Base-by-base conservation (phyloP, 2,797 vertebrate genomes). In the Nothura maculosa region DNA sequence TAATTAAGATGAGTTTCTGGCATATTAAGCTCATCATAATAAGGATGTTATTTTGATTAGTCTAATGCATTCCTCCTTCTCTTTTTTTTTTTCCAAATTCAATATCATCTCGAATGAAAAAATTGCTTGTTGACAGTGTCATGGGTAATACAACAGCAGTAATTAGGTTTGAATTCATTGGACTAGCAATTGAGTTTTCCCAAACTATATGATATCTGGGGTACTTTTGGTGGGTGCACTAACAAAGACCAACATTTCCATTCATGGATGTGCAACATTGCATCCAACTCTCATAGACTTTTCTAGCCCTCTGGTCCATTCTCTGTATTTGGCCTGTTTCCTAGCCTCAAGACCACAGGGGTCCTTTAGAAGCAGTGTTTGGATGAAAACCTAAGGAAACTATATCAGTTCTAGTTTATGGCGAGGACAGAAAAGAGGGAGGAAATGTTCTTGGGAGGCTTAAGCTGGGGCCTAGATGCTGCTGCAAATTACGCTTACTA, bases 11-110 rank as follows among this genome's bases (percentile, higher is more conserved):
- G 61, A 3, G 0, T 66, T 93, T 88, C 84, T 85, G 42, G n/a
- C 54, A 93, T 94, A 94, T 94, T 93, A 94, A 92, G 27, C 30
- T 96, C 92, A 92, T 94, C 73, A 85, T 85, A 89, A 92, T 55
- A 89, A 92, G 90, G 58, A 89, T 8, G 0, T 87, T 85, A 62
- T 94, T 94, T 94, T 95, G 90, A 94, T 95, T 94, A 95, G 75
- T 75, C 45, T 76, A 77, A 76, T 2, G 2, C 12, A 10, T 6
- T 6, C 14, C 16, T 11, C 45, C 28, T 16, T 25, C 7, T 18
- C 10, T 50, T 7, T 38, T 87, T 94, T 95, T 91, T 77, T 6
- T 25, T 88, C 81, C 70, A 48, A 91, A 81, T 91, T 91, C 47
- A 67, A 18, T 62, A 75, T 81, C 66, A 67, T 61, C 45, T 32